Evolutionary conservation across 2,888 invertebrate species (phyloP).

Genomic region (Emmelina monodactyla): DNA sequence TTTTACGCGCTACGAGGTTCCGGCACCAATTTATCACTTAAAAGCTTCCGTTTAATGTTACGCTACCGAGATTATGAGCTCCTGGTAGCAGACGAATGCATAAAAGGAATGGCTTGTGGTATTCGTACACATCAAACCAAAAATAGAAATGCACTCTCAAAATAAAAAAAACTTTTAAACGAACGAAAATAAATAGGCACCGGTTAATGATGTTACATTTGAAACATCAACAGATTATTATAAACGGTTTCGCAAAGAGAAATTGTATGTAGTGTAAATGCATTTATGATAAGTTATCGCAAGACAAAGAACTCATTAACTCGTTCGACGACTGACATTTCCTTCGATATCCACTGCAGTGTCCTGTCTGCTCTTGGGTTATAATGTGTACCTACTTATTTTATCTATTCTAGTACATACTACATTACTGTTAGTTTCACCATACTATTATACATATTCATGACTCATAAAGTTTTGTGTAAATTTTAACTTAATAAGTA

Average conservation of each 20-base stretch:
- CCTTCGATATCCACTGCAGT: constrained; percentile 53
- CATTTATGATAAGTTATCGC: constrained; percentile 50
- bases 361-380: constrained; percentile 39
- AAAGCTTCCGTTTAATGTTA: constrained; percentile 53
- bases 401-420: background rate
- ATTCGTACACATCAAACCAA: too few species aligned
- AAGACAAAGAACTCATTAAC: constrained; percentile 62
- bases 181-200: too few species aligned
- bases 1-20: constrained; percentile 56
- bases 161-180: too few species aligned
- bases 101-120: too few species aligned
- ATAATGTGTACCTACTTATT: constrained; percentile 28
- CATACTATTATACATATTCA: background rate
- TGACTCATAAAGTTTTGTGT: background rate
- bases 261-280: constrained; percentile 23
- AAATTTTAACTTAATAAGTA: background rate
- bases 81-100: background rate
- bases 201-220: too few species aligned
- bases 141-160: too few species aligned
- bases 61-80: constrained; percentile 17
- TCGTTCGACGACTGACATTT: constrained; percentile 43
- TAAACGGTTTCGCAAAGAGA: background rate
- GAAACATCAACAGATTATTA: too few species aligned
- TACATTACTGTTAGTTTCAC: background rate
- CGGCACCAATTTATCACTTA: constrained; percentile 63